Percentiles rank a stretch among this genome's conserved stretches.
phyloP scores from a whole-genome alignment of 2,888 invertebrate species.

The Diloba caeruleocephala region DNA sequence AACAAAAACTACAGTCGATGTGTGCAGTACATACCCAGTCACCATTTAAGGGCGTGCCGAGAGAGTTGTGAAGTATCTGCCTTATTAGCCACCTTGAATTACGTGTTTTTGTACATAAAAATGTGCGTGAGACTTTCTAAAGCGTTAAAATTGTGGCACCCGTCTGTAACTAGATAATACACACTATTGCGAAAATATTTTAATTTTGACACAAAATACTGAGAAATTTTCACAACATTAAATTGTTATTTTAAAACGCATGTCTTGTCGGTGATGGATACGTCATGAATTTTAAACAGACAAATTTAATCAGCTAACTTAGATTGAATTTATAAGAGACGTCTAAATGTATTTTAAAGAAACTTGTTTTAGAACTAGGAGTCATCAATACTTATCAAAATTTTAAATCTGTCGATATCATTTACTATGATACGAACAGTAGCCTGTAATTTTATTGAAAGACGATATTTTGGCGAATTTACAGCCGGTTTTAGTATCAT shows the following conservation, averaged over 20 bases:
- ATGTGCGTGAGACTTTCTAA: slow-evolving; percentile 60
- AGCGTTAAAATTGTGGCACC: slow-evolving; percentile 45
- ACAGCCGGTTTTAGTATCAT: slow-evolving; percentile 16
- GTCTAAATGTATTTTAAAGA: slow-evolving; percentile 9
- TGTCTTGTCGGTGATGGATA: slow-evolving; percentile 3
- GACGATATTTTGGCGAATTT: slow-evolving; percentile 4
- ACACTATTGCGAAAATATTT: slow-evolving; percentile 26
- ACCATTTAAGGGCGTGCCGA: slow-evolving; percentile 50
- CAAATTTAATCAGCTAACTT: slow-evolving; percentile 35
- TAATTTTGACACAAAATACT: slow-evolving; percentile 14
- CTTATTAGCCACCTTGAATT: slow-evolving; percentile 51
- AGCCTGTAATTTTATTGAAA: slow-evolving; percentile 2
- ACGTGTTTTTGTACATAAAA: slow-evolving; percentile 52
- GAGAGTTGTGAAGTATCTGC: slow-evolving; percentile 53
- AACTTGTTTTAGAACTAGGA: slow-evolving; percentile 4
- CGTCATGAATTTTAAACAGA: slow-evolving; percentile 37
- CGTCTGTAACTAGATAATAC: slow-evolving; percentile 18
- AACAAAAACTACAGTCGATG: slow-evolving; percentile 42
- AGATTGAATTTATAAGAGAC: slow-evolving; percentile 30
- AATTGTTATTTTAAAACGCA: slow-evolving; percentile 7
- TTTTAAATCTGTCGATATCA: not conserved
- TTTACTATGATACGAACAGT: not conserved
- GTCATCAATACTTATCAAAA: slow-evolving; percentile 4
- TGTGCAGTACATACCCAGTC: slow-evolving; percentile 29
- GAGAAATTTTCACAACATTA: slow-evolving; percentile 10